These are phyloP conservation scores for Nephrotoma appendiculata DNA, from an alignment of 2,888 invertebrate species.

Conservation along the genomic window DNA sequence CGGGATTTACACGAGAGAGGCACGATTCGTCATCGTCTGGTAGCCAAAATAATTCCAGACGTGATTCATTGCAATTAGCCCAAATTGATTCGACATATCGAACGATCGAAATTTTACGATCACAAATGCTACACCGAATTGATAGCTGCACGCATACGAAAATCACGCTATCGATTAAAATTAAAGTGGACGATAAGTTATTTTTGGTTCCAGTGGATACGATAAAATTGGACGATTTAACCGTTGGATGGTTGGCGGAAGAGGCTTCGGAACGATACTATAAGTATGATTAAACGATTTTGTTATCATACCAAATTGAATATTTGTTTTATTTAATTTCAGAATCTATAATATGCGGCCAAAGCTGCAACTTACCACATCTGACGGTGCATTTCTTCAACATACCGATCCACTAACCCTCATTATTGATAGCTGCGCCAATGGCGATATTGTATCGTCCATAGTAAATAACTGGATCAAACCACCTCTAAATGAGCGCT, in stretches of 20 bases:
- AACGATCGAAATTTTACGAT: neutral
- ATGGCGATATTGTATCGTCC: slow-evolving; percentile 37
- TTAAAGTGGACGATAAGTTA: slow-evolving; percentile 52
- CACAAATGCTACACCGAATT: neutral
- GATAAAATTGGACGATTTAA: slow-evolving; percentile 43
- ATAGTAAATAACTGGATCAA: slow-evolving; percentile 46
- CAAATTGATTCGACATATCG: neutral
- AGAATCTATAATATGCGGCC: slow-evolving; percentile 30
- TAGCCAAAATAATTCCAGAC: neutral
- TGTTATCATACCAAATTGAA: neutral
- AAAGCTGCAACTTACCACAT: slow-evolving; percentile 57
- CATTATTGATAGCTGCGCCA: slow-evolving; percentile 38
- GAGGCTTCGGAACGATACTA: slow-evolving; percentile 66
- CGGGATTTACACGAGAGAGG: slow-evolving; percentile 44
- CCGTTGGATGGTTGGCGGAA: slow-evolving; percentile 65
- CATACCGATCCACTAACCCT: slow-evolving; percentile 60
- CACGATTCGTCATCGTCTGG: slow-evolving; percentile 27
- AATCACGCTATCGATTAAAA: slow-evolving; percentile 44
- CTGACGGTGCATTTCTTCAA: slow-evolving; percentile 65
- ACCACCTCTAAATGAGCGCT: slow-evolving; percentile 60
- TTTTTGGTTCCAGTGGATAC: slow-evolving; percentile 53
- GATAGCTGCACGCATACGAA: slow-evolving; percentile 21
- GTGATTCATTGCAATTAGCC: neutral
- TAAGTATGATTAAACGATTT: slow-evolving; percentile 36
- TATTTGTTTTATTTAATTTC: slow-evolving; percentile 1